Evolutionary conservation across 2,797 vertebrate species (phyloP).

Genomic region (Florisuga fusca): DNA sequence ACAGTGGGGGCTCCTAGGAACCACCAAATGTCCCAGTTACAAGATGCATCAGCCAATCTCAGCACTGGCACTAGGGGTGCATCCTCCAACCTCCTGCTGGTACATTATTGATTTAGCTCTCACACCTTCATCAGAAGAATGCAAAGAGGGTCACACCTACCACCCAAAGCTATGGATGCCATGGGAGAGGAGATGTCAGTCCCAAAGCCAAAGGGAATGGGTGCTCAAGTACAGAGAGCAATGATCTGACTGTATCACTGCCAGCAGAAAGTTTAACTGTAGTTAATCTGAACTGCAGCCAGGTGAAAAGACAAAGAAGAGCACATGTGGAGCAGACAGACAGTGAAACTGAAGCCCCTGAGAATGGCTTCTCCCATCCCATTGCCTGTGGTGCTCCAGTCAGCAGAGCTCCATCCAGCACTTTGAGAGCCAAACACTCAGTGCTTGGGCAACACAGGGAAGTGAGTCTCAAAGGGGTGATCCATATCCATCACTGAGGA

Average conservation of each 20-base stretch:
- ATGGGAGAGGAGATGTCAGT: neutral
- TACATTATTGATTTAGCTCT: neutral
- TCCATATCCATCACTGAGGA: neutral
- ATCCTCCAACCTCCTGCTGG: neutral
- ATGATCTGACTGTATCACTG: neutral
- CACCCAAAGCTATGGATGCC: neutral
- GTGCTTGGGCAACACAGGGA: neutral
- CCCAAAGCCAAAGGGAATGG: neutral
- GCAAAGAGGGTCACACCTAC: neutral
- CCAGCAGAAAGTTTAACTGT: neutral
- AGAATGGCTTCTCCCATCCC: neutral
- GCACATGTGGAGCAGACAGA: neutral
- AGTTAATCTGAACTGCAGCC: neutral
- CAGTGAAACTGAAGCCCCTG: rapidly evolving
- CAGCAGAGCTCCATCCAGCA: rapidly evolving
- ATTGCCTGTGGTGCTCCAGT: neutral
- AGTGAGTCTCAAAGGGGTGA: neutral
- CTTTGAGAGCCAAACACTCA: rapidly evolving
- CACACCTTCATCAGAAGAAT: neutral
- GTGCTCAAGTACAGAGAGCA: neutral
- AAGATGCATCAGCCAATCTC: neutral
- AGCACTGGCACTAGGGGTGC: neutral
- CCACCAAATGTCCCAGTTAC: neutral
- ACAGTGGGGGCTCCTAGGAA: neutral
- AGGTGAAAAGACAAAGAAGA: neutral